phyloP scores from a whole-genome alignment of 2,888 invertebrate genomes.

The Tenthredo scrophulariae region DNA sequence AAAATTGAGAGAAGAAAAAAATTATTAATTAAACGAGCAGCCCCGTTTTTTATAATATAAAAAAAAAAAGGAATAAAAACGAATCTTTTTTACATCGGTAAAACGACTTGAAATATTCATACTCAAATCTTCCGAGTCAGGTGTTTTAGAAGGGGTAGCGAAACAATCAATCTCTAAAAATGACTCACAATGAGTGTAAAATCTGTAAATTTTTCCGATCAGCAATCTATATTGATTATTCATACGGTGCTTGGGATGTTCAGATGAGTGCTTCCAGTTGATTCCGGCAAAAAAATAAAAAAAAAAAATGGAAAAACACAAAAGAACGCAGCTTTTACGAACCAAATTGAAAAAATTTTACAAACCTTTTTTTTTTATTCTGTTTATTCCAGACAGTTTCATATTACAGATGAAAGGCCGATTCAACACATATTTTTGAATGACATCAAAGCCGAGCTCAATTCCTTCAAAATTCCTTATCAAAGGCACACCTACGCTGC shows the following conservation, averaged over 20 bases:
- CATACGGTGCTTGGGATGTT: background rate
- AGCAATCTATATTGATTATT: background rate
- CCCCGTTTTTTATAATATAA: background rate
- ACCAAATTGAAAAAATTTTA: background rate
- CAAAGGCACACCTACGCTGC: background rate
- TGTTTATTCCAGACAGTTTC: background rate
- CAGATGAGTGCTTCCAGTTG: background rate
- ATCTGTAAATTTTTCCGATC: conserved; percentile 13
- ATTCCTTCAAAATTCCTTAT: background rate
- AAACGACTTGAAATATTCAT: background rate
- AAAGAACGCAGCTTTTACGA: background rate
- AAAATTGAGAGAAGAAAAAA: background rate
- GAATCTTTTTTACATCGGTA: conserved; percentile 2
- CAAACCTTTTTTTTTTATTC: background rate
- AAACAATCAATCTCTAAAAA: conserved; percentile 2
- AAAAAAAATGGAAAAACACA: background rate
- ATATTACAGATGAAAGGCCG: background rate
- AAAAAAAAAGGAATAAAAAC: background rate
- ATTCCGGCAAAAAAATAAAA: background rate
- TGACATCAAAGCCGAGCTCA: background rate
- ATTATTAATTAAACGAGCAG: background rate
- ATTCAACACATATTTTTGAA: background rate
- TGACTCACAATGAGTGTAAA: background rate
- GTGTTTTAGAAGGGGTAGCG: background rate
- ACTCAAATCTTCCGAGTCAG: background rate